These are phyloP conservation scores for Piprites chloris DNA, from an alignment of 2,113 vertebrate genomes.

Conservation along the genomic window DNA sequence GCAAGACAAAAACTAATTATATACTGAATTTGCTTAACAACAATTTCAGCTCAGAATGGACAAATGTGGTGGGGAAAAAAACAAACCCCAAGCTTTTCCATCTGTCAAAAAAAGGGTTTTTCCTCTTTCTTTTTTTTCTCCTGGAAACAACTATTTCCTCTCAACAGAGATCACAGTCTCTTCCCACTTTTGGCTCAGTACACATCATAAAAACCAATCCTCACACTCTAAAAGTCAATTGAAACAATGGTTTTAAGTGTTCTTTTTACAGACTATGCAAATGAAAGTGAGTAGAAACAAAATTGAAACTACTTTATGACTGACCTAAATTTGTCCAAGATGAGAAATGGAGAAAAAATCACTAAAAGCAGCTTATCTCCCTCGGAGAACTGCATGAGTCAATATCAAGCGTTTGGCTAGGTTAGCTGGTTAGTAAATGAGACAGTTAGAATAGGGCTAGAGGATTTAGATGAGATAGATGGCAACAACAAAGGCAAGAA, in stretches of 20 bases:
- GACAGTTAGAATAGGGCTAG: not conserved
- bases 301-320: not conserved
- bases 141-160: not conserved
- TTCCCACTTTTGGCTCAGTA: not conserved
- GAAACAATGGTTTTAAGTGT: not conserved
- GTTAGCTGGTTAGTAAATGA: not conserved
- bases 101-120: not conserved
- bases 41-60: not conserved
- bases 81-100: not conserved
- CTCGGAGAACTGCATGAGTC: not conserved
- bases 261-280: not conserved
- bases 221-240: not conserved
- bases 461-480: not conserved
- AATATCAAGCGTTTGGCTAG: not conserved
- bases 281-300: not conserved
- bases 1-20: not conserved
- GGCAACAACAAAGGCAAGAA: not conserved
- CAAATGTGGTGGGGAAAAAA: not conserved
- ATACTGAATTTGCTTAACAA: not conserved
- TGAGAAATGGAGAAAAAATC: not conserved
- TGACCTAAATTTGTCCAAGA: not conserved
- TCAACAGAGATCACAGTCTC: not conserved
- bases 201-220: not conserved
- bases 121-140: not conserved
- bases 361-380: not conserved